Evolutionary conservation across 2,113 vertebrate species (phyloP).

Genomic region (Turdus rufiventris): DNA sequence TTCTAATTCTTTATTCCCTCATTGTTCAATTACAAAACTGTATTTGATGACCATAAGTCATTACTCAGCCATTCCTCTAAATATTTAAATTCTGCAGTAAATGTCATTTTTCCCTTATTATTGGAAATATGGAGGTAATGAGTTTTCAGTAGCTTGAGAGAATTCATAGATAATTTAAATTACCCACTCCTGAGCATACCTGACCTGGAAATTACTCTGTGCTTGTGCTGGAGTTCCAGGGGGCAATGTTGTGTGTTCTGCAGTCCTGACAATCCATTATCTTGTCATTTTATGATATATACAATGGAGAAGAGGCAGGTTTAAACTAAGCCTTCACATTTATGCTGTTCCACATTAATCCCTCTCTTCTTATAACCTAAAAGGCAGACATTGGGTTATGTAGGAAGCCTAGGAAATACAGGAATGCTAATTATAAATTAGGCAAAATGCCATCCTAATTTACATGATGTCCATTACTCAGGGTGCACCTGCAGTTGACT

Average conservation of each 20-base stretch:
- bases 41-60: slow-evolving; percentile 41
- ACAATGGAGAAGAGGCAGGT: background rate
- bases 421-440: background rate
- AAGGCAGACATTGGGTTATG: background rate
- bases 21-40: slow-evolving; percentile 46
- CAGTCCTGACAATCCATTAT: slow-evolving; percentile 20
- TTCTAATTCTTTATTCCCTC: background rate
- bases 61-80: slow-evolving; percentile 55
- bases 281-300: background rate
- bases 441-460: background rate
- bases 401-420: background rate
- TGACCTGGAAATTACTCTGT: slow-evolving; percentile 36
- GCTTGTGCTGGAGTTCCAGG: slow-evolving; percentile 10
- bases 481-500: background rate
- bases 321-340: background rate
- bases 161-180: slow-evolving; percentile 68
- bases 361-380: background rate
- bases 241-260: slow-evolving; percentile 8
- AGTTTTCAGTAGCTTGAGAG: slow-evolving; percentile 48
- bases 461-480: background rate
- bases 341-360: background rate
- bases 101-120: slow-evolving; percentile 50
- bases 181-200: slow-evolving; percentile 11
- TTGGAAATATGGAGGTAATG: slow-evolving; percentile 32
- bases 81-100: slow-evolving; percentile 67